phyloP scores from a whole-genome alignment of 2,888 invertebrate species.

The Drosophila paramelanica region DNA sequence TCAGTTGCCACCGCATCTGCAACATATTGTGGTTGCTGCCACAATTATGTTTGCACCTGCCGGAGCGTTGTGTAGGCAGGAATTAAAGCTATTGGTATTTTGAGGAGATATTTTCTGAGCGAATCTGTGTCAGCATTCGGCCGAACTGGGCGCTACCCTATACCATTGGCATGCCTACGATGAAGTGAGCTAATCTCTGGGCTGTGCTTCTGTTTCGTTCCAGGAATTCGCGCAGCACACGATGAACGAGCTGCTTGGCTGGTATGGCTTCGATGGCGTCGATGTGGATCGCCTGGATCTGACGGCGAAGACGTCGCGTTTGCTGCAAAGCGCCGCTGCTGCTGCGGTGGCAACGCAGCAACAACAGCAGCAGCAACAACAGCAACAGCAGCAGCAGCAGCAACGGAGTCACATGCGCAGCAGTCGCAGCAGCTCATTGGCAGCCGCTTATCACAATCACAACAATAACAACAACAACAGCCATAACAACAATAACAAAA shows the following conservation, averaged over 20 bases:
- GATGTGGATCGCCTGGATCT: slow-evolving; percentile 88
- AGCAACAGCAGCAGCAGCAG: slow-evolving; percentile 53
- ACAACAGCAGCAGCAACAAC: slow-evolving; percentile 65
- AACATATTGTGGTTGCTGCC: slow-evolving; percentile 35
- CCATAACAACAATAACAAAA: slow-evolving; percentile 42
- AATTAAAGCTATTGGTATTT: not conserved
- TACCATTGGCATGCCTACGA: slow-evolving; percentile 12
- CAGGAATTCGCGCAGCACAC: slow-evolving; percentile 96
- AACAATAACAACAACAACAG: slow-evolving; percentile 54
- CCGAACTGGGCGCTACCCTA: slow-evolving; percentile 26
- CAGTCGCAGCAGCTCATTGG: slow-evolving; percentile 62
- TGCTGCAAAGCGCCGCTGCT: slow-evolving; percentile 78
- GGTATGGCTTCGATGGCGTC: slow-evolving; percentile 94
- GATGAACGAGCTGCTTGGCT: slow-evolving; percentile 95
- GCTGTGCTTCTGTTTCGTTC: slow-evolving; percentile 70
- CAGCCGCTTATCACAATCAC: slow-evolving; percentile 56
- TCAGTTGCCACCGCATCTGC: slow-evolving; percentile 6
- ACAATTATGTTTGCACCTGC: slow-evolving; percentile 55
- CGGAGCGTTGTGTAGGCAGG: not conserved
- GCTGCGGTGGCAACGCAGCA: slow-evolving; percentile 70
- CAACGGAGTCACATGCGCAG: slow-evolving; percentile 69
- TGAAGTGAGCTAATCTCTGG: slow-evolving; percentile 3
- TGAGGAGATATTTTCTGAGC: slow-evolving; percentile 8
- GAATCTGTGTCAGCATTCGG: slow-evolving; percentile 51
- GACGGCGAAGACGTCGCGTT: slow-evolving; percentile 82